These are phyloP conservation scores for Cryptoblepharus egeriae DNA, from an alignment of 2,797 vertebrate genomes.

Conservation along the genomic window DNA sequence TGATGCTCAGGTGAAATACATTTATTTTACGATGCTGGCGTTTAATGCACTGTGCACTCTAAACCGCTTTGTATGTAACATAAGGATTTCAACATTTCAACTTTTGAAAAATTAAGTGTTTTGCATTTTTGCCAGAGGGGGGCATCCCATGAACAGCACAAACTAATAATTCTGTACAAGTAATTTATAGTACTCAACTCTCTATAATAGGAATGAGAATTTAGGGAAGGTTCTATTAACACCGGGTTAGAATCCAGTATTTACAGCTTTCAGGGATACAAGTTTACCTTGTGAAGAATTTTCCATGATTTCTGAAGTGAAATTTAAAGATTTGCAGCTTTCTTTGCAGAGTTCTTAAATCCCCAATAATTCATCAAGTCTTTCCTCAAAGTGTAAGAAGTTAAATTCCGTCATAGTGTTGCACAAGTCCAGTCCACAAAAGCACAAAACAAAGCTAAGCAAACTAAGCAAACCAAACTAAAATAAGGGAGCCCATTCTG, in stretches of 20 bases:
- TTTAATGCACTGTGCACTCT: not conserved
- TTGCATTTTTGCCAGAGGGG: conserved; percentile 33
- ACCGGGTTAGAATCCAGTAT: not conserved
- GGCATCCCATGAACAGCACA: conserved; percentile 34
- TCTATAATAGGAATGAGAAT: conserved; percentile 11
- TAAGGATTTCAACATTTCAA: not conserved
- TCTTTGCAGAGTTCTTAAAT: conserved; percentile 6
- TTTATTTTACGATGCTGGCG: not conserved
- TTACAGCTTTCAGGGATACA: not conserved
- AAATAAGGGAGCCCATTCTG: too few species aligned
- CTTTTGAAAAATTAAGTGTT: conserved; percentile 16
- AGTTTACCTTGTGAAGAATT: not conserved
- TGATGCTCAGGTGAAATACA: not conserved
- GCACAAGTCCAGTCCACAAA: not conserved
- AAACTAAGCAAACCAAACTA: too few species aligned
- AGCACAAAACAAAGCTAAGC: too few species aligned
- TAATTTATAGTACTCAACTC: conserved; percentile 16
- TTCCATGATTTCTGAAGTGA: not conserved
- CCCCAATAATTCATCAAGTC: not conserved
- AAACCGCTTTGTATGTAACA: not conserved
- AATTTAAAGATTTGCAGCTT: conserved; percentile 1
- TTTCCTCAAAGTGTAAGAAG: not conserved
- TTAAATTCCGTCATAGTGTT: not conserved
- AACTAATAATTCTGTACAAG: conserved; percentile 28
- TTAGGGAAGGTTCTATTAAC: not conserved